These are phyloP conservation scores for Ictalurus punctatus DNA, from an alignment of 2,113 vertebrate genomes.

Conservation along the genomic window DNA sequence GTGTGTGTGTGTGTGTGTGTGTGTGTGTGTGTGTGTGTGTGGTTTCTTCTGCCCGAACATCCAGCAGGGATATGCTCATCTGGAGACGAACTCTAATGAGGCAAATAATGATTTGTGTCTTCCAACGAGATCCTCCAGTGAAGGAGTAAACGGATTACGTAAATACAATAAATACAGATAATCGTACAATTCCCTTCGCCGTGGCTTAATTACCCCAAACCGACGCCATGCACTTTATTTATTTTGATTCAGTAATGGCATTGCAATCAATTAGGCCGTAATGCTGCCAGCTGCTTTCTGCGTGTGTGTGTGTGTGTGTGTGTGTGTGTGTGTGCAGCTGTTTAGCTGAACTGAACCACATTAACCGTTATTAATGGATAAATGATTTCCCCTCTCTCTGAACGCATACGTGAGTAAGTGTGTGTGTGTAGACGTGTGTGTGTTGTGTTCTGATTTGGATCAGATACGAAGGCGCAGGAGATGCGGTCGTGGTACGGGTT, in stretches of 20 bases:
- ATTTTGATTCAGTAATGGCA: constrained; percentile 76
- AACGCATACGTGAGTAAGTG: background rate
- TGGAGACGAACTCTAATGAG: constrained; percentile 76
- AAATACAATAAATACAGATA: constrained; percentile 81
- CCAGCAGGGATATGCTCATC: constrained; percentile 63
- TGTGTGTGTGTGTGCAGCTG: constrained; percentile 47
- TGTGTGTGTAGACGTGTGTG: background rate
- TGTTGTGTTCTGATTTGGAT: no score
- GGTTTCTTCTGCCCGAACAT: constrained; percentile 13
- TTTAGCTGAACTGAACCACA: constrained; percentile 54
- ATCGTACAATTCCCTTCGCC: constrained; percentile 76
- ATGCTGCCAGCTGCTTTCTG: constrained; percentile 66
- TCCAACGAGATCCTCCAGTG: constrained; percentile 71
- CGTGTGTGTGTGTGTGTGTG: constrained; percentile 54
- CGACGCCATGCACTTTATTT: constrained; percentile 75
- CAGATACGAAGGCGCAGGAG: background rate
- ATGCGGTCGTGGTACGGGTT: background rate
- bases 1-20: background rate
- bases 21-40: background rate
- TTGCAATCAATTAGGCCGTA: constrained; percentile 75
- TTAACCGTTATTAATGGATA: constrained; percentile 49
- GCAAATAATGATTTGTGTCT: constrained; percentile 78
- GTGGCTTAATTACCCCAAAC: constrained; percentile 75
- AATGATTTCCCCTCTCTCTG: constrained; percentile 47
- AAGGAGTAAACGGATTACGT: constrained; percentile 81